Percentiles rank a stretch among this genome's conserved stretches.
Evolutionary conservation across 2,797 vertebrate genomes (phyloP).

Genomic region (Catamblyrhynchus diadema): DNA sequence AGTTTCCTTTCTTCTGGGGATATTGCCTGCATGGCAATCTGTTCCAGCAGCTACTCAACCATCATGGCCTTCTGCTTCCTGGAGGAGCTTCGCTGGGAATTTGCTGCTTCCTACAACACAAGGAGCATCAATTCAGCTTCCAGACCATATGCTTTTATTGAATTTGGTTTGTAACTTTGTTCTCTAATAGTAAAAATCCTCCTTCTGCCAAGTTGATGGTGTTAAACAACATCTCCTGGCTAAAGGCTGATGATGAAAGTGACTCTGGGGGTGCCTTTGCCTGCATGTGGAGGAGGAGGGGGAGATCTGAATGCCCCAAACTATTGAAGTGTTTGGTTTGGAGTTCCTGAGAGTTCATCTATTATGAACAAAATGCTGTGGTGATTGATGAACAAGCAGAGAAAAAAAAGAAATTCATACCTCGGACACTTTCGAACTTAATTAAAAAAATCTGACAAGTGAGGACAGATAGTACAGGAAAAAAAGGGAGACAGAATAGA

Average conservation of each 20-base stretch:
- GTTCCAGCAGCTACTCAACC: slow-evolving; percentile 83
- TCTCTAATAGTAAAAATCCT: background rate
- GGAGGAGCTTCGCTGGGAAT: slow-evolving; percentile 93
- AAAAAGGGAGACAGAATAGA: background rate
- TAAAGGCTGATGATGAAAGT: background rate
- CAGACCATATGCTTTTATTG: slow-evolving; percentile 92
- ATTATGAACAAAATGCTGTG: background rate
- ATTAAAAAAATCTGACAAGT: background rate
- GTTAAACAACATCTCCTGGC: background rate
- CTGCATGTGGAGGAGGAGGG: background rate
- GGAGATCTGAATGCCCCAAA: background rate
- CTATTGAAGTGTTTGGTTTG: background rate
- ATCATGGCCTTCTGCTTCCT: slow-evolving; percentile 95
- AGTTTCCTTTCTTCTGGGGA: slow-evolving; percentile 88
- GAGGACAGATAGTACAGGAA: background rate
- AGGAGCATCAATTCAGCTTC: slow-evolving; percentile 82
- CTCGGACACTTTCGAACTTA: background rate
- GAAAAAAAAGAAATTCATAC: background rate
- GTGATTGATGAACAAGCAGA: background rate
- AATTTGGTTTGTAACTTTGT: slow-evolving; percentile 85
- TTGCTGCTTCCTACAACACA: slow-evolving; percentile 83
- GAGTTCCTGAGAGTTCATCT: background rate
- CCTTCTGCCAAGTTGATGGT: background rate
- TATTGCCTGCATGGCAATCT: slow-evolving; percentile 91
- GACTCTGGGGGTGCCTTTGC: background rate